Base-by-base conservation (phyloP, 2,113 vertebrate species). In the Eurypyga helias region DNA sequence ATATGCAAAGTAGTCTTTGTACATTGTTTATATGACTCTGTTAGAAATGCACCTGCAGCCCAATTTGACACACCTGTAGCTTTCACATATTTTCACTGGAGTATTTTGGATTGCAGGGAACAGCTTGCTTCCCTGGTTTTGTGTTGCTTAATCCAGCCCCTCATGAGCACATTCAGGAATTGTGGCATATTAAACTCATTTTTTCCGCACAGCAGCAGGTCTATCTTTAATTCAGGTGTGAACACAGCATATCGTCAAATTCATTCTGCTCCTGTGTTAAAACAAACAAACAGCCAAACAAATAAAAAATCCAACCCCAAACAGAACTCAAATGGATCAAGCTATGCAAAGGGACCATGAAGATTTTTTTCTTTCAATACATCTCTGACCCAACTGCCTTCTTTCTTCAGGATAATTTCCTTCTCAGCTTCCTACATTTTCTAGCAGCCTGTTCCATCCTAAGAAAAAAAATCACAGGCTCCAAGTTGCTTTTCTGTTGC, bases 1-100 rank as follows among this genome's bases (percentile, higher is more conserved):
- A 85, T 29, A 79, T 13, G 10, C 7, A 48, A 62, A 80, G 33
- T 15, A 72, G 8, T 24, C 31, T 85, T 76, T 41, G 5, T 62
- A 28, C 17, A 26, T 12, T 66, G 5, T 41, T 78, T 71, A 5
- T 43, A 28, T 0, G 0, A 45, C 28, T 43, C 21, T 13, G 6
- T 55, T 70, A 78, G 72, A 78, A 17, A 71, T 15, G 25, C 38
- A 78, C 65, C 57, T 87, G 78, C n/a, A 91, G 17, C 23, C 45
- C 33, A 33, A 3, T 90, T 76, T 90, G 58, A 18, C 41, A 92
- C 41, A 41, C 36, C 49, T 81, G 49, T 8, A 76, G 36, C 31
- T 86, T 86, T 96, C 46, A 25, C 16, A 16, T 26, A 33, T 31
- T 80, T 92, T 66, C 28, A 58, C 31, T 65, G 17, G 28, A 54